Evolutionary conservation across 2,888 invertebrate genomes (phyloP).

Genomic region (Corythucha ciliata): DNA sequence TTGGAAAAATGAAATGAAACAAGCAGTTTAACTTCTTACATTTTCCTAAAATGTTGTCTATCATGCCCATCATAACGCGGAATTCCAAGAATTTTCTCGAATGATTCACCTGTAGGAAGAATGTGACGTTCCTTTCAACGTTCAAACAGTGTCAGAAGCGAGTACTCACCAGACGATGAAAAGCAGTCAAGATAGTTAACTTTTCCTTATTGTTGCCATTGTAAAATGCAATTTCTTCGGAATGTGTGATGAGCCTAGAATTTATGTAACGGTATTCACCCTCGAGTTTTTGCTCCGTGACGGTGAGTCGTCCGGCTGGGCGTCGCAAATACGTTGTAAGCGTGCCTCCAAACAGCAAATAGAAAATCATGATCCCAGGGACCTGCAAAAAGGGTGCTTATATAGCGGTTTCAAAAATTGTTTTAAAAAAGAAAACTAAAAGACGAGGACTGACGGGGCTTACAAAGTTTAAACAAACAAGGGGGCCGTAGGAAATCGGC

Average conservation of each 20-base stretch:
- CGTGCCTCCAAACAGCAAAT: conserved; percentile 77
- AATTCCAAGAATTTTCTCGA: conserved; percentile 80
- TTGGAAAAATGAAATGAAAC: too few species aligned
- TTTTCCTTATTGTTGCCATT: conserved; percentile 81
- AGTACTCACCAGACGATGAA: conserved; percentile 60
- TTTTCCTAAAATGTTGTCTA: conserved; percentile 94
- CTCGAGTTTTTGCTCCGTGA: conserved; percentile 92
- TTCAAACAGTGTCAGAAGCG: neutral
- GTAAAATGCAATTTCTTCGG: conserved; percentile 84
- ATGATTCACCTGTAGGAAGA: conserved; percentile 56
- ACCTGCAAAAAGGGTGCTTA: conserved; percentile 49
- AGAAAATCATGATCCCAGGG: conserved; percentile 77
- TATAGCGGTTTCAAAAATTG: neutral
- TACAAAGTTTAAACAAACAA: too few species aligned
- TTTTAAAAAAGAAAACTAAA: too few species aligned
- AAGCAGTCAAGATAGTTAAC: conserved; percentile 75
- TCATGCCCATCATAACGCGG: conserved; percentile 80
- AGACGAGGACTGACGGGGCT: too few species aligned
- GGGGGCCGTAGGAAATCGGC: too few species aligned
- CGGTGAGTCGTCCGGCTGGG: conserved; percentile 84
- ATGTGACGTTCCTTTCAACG: neutral
- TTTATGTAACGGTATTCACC: conserved; percentile 97
- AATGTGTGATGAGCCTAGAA: conserved; percentile 90
- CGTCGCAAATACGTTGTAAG: conserved; percentile 76
- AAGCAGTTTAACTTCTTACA: conserved; percentile 61